These are phyloP conservation scores for Gryon sp. DNA, from an alignment of 1,140 invertebrate species.

Conservation along the genomic window DNA sequence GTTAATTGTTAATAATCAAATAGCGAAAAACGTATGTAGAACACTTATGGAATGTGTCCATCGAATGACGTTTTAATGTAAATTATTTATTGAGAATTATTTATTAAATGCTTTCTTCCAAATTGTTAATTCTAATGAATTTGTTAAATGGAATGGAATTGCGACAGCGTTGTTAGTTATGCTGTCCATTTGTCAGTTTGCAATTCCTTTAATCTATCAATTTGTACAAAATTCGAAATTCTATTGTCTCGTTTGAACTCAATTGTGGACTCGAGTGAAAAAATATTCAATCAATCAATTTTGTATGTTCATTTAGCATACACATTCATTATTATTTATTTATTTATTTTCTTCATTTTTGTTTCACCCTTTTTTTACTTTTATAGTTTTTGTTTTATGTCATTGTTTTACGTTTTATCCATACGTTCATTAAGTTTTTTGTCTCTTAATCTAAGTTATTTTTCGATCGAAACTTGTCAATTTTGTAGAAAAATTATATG, in stretches of 20 bases:
- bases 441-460: conserved; percentile 9
- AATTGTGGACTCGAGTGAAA: not conserved
- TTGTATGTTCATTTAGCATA: not conserved
- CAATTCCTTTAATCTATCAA: not conserved
- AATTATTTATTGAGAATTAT: conserved; percentile 50
- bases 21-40: not conserved
- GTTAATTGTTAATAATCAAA: conserved; percentile 35
- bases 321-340: too few relatives aligned
- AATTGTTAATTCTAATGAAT: conserved; percentile 49
- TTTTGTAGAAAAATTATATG: conserved; percentile 41
- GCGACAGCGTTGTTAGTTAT: not conserved
- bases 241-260: not conserved
- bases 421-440: not conserved
- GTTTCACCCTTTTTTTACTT: too few relatives aligned
- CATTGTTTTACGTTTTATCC: conserved; percentile 3
- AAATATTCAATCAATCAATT: not conserved
- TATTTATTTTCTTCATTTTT: conserved; percentile 2
- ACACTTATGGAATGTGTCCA: conserved; percentile 7
- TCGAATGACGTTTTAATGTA: too few relatives aligned
- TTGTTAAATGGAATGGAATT: conserved; percentile 8
- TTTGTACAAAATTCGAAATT: not conserved
- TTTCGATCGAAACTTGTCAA: conserved; percentile 20
- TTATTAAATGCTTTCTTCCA: conserved; percentile 30
- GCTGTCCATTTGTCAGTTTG: not conserved
- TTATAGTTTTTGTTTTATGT: not conserved